phyloP scores from a whole-genome alignment of 2,888 invertebrate genomes.

The Drosophila yooni region DNA sequence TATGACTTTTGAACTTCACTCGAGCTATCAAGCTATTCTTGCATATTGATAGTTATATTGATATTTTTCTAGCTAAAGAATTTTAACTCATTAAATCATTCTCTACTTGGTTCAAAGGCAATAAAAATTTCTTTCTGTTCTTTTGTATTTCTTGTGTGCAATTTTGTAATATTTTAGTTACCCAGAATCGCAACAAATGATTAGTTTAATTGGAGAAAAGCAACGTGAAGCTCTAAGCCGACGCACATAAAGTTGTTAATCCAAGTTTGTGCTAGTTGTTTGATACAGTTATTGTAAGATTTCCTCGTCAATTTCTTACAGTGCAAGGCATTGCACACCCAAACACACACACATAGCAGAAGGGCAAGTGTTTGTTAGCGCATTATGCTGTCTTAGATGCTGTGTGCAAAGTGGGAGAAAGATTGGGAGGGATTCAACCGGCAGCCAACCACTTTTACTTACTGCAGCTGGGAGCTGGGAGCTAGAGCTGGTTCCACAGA shows the following conservation, averaged over 20 bases:
- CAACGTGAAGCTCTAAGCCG: background rate
- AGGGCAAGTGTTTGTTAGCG: constrained; percentile 78
- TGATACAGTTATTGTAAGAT: constrained; percentile 8
- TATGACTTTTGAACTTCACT: too few species aligned
- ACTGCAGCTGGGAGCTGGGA: constrained; percentile 53
- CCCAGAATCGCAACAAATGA: constrained; percentile 6
- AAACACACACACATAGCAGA: constrained; percentile 20
- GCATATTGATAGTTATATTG: background rate
- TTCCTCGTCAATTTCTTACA: constrained; percentile 38
- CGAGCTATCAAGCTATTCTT: background rate
- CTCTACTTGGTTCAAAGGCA: background rate
- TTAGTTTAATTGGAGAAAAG: constrained; percentile 13
- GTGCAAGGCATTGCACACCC: constrained; percentile 30
- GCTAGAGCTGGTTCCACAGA: background rate
- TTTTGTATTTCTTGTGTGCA: background rate
- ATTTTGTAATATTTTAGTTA: constrained; percentile 12
- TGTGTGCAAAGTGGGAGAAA: constrained; percentile 20
- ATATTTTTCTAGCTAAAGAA: background rate
- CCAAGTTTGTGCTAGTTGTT: constrained; percentile 24
- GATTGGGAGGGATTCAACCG: constrained; percentile 20
- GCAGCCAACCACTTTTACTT: constrained; percentile 71
- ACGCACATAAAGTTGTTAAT: constrained; percentile 34
- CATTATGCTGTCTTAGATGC: constrained; percentile 78
- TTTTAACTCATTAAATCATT: background rate
- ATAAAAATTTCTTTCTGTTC: background rate